Evolutionary conservation across 2,113 vertebrate genomes (phyloP).

Genomic region (Falcunculus frontatus): DNA sequence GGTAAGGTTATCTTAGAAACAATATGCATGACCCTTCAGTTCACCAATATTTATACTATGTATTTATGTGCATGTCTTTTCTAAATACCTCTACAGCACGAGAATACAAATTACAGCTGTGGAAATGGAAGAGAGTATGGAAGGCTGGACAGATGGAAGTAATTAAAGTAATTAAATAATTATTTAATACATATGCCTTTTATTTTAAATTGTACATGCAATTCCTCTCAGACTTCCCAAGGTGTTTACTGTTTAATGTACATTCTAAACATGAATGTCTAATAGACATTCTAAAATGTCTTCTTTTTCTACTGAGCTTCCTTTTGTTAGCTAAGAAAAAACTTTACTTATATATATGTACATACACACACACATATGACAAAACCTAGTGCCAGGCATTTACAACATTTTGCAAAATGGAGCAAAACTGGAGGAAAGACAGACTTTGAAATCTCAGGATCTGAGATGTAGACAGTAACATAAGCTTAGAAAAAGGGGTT

Average conservation of each 20-base stretch:
- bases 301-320: not conserved
- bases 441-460: not conserved
- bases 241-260: not conserved
- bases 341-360: rapidly evolving
- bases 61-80: not conserved
- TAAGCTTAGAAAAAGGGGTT: not conserved
- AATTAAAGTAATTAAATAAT: not conserved
- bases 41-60: not conserved
- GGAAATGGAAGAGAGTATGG: not conserved
- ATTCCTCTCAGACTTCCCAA: not conserved
- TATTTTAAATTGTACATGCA: not conserved
- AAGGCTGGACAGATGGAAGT: not conserved
- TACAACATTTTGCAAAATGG: not conserved
- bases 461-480: not conserved
- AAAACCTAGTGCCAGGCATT: not conserved
- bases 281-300: too few relatives aligned
- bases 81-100: not conserved
- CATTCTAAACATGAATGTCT: too few relatives aligned
- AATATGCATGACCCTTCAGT: not conserved
- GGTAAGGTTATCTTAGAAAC: not conserved
- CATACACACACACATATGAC: not conserved
- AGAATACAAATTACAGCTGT: not conserved
- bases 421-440: not conserved
- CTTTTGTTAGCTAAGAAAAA: not conserved
- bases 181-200: not conserved